Conservation (phyloP, 2,888 invertebrate species). For the Ganaspis brasiliensis region DNA sequence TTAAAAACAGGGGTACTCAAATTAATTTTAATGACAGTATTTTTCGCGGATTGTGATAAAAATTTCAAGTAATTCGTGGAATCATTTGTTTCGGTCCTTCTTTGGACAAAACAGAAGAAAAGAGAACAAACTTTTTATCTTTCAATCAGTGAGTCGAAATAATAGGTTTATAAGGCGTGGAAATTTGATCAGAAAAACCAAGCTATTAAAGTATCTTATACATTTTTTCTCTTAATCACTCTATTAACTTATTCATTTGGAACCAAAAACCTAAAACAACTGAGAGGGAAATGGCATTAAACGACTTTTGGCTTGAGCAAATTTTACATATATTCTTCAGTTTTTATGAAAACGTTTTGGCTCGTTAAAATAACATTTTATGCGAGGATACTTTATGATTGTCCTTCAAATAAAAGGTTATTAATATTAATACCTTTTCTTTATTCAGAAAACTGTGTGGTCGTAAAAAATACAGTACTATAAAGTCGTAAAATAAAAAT, state of each 20-base stretch:
- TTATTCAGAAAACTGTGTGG: neutral
- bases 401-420: constrained; percentile 26
- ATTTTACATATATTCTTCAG: neutral
- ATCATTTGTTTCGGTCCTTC: constrained; percentile 25
- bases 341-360: neutral
- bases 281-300: no score
- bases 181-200: neutral
- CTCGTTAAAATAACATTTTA: neutral
- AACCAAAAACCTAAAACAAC: no score
- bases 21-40: no score
- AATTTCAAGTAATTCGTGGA: neutral
- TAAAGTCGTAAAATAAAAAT: constrained; percentile 22
- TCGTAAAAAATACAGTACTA: constrained; percentile 11
- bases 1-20: no score
- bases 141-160: constrained; percentile 14
- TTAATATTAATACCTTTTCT: constrained; percentile 33
- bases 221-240: neutral
- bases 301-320: neutral
- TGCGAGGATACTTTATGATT: constrained; percentile 17
- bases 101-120: constrained; percentile 11
- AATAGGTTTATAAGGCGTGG: constrained; percentile 22
- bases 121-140: neutral
- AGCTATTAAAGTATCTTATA: neutral
- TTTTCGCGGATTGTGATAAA: no score
- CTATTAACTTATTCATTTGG: no score